phyloP scores from a whole-genome alignment of 2,113 vertebrate species.

The Alligator sinensis region DNA sequence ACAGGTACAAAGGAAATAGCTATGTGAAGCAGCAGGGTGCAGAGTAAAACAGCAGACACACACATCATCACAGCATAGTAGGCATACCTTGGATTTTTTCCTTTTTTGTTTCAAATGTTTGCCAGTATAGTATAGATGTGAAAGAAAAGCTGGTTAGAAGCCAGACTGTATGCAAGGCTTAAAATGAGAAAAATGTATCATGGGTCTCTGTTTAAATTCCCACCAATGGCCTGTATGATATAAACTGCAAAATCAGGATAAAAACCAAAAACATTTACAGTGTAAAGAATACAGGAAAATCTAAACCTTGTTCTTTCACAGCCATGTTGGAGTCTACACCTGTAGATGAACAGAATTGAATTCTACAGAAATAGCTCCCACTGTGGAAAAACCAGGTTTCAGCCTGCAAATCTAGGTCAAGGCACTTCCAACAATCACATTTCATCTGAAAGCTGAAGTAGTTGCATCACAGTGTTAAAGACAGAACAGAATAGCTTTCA shows the following conservation, averaged over 20 bases:
- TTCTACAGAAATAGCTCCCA: neutral
- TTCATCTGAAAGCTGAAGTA: neutral
- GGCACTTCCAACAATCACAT: neutral
- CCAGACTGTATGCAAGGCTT: no score
- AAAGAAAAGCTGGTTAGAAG: neutral
- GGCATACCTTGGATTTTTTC: neutral
- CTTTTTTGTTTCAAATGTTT: neutral
- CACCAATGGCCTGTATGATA: accelerated
- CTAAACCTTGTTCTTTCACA: neutral
- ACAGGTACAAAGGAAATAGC: neutral
- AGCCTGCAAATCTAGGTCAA: neutral
- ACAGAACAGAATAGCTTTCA: neutral
- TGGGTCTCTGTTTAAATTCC: no score
- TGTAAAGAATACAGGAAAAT: neutral
- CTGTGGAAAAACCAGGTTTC: neutral
- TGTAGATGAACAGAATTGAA: neutral
- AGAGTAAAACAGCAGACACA: neutral
- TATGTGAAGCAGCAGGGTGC: neutral
- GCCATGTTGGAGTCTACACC: accelerated
- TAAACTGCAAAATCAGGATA: neutral
- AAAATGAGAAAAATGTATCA: no score
- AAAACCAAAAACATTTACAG: neutral
- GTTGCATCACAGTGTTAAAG: neutral
- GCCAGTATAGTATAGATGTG: neutral
- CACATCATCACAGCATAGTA: neutral